These are phyloP conservation scores for Lophius piscatorius DNA, from an alignment of 2,113 vertebrate species.

Conservation along the genomic window DNA sequence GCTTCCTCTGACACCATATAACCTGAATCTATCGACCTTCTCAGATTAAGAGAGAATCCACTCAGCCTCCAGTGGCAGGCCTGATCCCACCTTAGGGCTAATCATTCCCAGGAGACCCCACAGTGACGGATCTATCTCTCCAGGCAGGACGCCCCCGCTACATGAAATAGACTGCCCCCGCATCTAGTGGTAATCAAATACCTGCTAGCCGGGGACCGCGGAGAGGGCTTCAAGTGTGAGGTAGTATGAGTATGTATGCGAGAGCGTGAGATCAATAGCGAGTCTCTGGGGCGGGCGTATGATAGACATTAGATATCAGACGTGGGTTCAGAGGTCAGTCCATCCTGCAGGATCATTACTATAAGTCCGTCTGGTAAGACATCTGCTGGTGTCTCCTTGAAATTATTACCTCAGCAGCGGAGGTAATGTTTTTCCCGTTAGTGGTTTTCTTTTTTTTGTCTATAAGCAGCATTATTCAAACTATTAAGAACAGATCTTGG, in stretches of 20 bases:
- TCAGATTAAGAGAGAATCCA: background rate
- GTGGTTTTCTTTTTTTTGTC: background rate
- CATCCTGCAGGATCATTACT: constrained; percentile 30
- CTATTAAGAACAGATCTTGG: too few relatives aligned
- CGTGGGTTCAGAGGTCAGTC: constrained; percentile 52
- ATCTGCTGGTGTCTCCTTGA: background rate
- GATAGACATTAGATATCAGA: constrained; percentile 35
- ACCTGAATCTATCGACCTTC: constrained; percentile 29
- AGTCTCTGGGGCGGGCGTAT: constrained; percentile 24
- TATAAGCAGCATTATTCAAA: too few relatives aligned
- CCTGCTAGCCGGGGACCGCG: constrained; percentile 30
- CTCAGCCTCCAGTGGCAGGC: constrained; percentile 33
- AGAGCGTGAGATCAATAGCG: constrained; percentile 47
- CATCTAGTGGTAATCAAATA: constrained; percentile 61
- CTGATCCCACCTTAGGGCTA: constrained; percentile 35
- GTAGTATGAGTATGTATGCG: background rate
- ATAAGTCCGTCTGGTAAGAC: background rate
- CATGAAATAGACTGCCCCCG: constrained; percentile 40
- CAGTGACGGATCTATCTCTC: constrained; percentile 56
- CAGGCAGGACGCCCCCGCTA: constrained; percentile 49
- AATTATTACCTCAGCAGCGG: background rate
- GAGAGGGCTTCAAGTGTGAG: constrained; percentile 15
- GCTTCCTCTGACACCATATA: constrained; percentile 8
- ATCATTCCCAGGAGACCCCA: constrained; percentile 52
- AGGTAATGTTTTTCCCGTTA: too few relatives aligned